These are phyloP conservation scores for Spizella passerina DNA, from an alignment of 2,797 vertebrate species.

Conservation along the genomic window DNA sequence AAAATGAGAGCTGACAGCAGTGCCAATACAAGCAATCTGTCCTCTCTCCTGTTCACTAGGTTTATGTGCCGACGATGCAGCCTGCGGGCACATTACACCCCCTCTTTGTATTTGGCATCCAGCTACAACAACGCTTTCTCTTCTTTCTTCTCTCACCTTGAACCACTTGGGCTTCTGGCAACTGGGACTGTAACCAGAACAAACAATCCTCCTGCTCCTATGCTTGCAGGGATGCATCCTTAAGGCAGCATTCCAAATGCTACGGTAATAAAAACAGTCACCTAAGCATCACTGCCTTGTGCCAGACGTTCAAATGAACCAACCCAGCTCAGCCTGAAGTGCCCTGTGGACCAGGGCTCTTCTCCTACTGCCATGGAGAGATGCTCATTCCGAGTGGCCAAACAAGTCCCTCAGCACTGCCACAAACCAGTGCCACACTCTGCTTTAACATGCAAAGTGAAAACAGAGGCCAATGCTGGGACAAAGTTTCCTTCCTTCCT, in stretches of 20 bases:
- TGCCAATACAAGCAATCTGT: slow-evolving; percentile 7
- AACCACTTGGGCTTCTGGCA: not conserved
- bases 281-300: not conserved
- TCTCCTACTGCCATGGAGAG: not conserved
- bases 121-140: not conserved
- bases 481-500: not conserved
- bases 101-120: not conserved
- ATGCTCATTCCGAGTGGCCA: not conserved
- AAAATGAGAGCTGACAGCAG: slow-evolving; percentile 64
- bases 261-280: not conserved
- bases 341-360: not conserved
- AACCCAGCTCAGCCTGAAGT: not conserved
- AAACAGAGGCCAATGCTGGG: not conserved
- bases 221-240: not conserved
- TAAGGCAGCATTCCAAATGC: not conserved
- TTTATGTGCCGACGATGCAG: not conserved
- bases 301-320: not conserved
- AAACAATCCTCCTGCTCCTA: not conserved
- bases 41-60: not conserved
- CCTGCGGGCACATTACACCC: not conserved
- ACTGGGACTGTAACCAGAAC: not conserved
- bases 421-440: rapidly evolving
- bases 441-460: not conserved
- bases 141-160: not conserved
- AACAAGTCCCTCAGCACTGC: not conserved